Base-by-base conservation (phyloP, 2,888 invertebrate species). In the Teinopalpus imperialis region DNA sequence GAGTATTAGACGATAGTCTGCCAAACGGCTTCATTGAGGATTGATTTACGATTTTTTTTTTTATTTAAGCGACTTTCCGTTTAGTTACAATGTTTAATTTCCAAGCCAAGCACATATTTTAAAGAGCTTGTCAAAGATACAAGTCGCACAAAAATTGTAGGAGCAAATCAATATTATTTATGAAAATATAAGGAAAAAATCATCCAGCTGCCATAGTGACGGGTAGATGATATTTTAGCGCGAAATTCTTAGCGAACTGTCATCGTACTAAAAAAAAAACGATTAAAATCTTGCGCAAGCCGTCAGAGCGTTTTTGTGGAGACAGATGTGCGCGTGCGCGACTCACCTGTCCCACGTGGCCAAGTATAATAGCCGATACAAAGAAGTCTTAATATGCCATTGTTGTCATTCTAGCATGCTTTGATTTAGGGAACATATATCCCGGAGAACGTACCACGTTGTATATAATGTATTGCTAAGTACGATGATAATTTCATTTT, bases 231-330 rank as follows among this genome's bases (percentile, higher is more conserved):
- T 66, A 67, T 63, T 66, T 70, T 65, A 69, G 74, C 74, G 78
- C 77, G 71, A 78, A 81, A 85, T 79, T 73, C 72, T 72, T 80
- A 76, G 61, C 66, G 68, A 75, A 75, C 76, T 87, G 87, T 83
- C 86, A 81, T 80, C 81, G 61, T 72, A 68, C 61, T 51, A 52
- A 45, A 52, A 66, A 70, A 74, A 76, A 74, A 59, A 60, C 77
- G 81, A 86, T 87, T 85, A 83, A 73, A 82, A 86, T 86, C 86
- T 88, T 88, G 79, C 80, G 69, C 81, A 88, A 88, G 77, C 79
- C 77, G 74, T 66, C 66, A 64, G 62, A 52, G 47, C 49, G 71
- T 75, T 81, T 81, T 78, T 79, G 57, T 69, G 52, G 34, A 55
- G 61, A 74, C 87, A 87, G 87, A 66, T 87, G 87, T 73, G 83